Conservation (phyloP, 2,888 invertebrate genomes). For the Ochropleura leucogaster region DNA sequence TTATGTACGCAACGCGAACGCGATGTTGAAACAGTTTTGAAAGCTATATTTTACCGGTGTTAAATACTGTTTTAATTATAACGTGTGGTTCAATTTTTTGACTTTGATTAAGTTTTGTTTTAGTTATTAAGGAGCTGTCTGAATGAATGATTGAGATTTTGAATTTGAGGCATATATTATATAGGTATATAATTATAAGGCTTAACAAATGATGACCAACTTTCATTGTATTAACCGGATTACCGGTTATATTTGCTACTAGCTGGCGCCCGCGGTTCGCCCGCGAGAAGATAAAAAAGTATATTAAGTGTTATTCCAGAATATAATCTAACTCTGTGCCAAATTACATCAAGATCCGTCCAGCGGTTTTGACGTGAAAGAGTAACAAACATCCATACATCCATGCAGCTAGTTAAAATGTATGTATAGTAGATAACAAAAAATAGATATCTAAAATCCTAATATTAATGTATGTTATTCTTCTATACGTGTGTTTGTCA, state of each 20-base stretch:
- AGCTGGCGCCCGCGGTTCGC: too few species aligned
- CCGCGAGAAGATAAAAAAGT: too few species aligned
- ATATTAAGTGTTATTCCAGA: too few species aligned
- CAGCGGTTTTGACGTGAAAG: too few species aligned
- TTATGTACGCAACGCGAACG: constrained; percentile 57
- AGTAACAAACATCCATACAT: too few species aligned
- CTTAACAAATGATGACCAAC: background rate
- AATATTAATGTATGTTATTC: too few species aligned
- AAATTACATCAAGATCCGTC: too few species aligned
- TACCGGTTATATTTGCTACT: background rate
- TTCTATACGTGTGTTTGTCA: too few species aligned
- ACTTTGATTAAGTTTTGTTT: constrained; percentile 8
- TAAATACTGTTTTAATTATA: constrained; percentile 36
- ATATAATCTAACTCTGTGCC: too few species aligned
- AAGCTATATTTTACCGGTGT: constrained; percentile 48
- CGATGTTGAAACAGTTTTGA: constrained; percentile 49
- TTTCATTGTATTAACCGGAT: background rate
- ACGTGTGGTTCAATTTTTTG: background rate
- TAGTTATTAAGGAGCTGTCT: constrained; percentile 2
- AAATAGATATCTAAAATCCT: constrained; percentile 19
- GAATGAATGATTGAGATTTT: constrained; percentile 13
- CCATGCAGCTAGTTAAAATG: too few species aligned
- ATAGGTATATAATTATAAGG: constrained; percentile 4
- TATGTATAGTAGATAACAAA: too few species aligned
- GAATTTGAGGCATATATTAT: too few species aligned